Percentiles rank a stretch among this genome's conserved stretches.
Conservation (phyloP, 2,113 vertebrate species). For the Gavia stellata region DNA sequence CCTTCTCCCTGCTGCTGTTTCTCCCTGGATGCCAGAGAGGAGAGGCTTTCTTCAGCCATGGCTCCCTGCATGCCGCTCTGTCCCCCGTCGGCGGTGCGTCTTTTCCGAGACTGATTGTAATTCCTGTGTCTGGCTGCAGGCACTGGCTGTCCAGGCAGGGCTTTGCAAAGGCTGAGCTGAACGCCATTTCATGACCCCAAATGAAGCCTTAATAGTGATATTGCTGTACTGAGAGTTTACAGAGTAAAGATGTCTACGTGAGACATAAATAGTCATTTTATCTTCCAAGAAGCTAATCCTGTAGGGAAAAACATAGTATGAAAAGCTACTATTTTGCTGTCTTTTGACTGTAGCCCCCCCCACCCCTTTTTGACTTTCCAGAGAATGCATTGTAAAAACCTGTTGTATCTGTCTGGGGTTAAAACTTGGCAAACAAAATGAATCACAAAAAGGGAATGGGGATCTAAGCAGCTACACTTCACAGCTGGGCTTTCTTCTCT, state of each 20-base stretch:
- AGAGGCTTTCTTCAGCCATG: background rate
- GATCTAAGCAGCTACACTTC: background rate
- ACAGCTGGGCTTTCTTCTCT: background rate
- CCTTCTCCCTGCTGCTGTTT: background rate
- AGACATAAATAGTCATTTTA: background rate
- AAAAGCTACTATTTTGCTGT: background rate
- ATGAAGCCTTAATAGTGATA: background rate
- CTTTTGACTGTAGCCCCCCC: background rate
- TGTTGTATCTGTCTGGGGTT: background rate
- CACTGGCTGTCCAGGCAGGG: background rate
- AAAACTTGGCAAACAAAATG: background rate
- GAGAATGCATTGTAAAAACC: background rate
- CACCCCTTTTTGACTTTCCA: background rate
- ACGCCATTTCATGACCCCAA: background rate
- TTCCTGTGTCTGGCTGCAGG: background rate
- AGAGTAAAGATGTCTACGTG: background rate
- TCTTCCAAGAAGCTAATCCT: background rate
- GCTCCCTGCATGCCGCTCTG: rapidly evolving
- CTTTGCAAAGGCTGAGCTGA: background rate
- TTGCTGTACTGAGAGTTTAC: background rate
- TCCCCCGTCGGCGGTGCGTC: rapidly evolving
- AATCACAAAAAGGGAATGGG: background rate
- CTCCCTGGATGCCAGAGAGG: background rate
- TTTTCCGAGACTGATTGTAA: background rate
- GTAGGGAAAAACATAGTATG: background rate